Evolutionary conservation across 2,113 vertebrate genomes (phyloP).

Genomic region (Pogona vitticeps): DNA sequence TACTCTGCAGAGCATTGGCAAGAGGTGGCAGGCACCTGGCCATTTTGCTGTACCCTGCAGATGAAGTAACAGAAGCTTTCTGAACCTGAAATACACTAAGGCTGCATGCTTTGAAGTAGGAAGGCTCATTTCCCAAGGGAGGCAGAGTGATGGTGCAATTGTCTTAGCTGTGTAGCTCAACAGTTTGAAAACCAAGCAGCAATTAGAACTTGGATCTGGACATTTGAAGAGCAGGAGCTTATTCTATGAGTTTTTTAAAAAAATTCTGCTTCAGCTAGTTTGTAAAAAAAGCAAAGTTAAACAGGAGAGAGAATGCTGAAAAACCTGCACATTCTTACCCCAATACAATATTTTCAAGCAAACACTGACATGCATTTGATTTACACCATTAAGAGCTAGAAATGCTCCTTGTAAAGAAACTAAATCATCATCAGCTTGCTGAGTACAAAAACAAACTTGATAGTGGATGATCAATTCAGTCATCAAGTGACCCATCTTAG

Average conservation of each 20-base stretch:
- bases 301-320: not conserved
- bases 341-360: not conserved
- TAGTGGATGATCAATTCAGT: not conserved
- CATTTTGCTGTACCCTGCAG: not conserved
- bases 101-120: not conserved
- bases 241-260: not conserved
- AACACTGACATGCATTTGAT: not conserved
- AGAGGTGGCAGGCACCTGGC: not conserved
- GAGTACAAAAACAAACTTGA: not conserved
- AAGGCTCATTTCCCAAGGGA: not conserved
- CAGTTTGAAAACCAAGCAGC: not conserved
- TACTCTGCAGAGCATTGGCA: not conserved
- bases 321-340: not conserved
- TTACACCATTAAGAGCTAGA: not conserved
- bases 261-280: not conserved
- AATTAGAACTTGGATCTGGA: not conserved
- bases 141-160: not conserved
- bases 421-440: not conserved
- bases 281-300: not conserved
- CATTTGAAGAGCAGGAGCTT: not conserved
- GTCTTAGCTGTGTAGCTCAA: not conserved
- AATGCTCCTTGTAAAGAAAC: not conserved
- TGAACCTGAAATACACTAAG: not conserved
- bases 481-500: not conserved
- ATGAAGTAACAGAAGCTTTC: not conserved